A percentile compares a stretch with the other conserved stretches of the same genome.
phyloP scores from a whole-genome alignment of 2,113 vertebrate genomes.

The Pavo muticus region DNA sequence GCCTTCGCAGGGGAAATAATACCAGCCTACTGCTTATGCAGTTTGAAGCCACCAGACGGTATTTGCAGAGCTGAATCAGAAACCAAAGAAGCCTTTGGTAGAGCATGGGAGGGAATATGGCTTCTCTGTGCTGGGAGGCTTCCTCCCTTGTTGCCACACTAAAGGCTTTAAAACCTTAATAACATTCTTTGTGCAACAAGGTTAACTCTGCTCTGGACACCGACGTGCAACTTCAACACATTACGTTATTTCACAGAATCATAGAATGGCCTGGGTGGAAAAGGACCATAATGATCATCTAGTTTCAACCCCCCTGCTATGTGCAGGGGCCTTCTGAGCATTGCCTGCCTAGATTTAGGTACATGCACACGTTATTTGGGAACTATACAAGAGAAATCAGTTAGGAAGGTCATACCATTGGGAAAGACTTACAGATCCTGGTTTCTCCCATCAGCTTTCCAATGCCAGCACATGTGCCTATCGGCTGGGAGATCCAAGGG shows the following conservation, averaged over 20 bases:
- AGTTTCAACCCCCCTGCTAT: too few relatives aligned
- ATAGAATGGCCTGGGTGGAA: too few relatives aligned
- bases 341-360: neutral
- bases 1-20: neutral
- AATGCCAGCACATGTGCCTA: fast-evolving
- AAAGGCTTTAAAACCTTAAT: neutral
- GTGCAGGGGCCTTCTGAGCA: neutral
- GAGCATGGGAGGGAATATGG: neutral
- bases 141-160: neutral
- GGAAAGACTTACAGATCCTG: neutral
- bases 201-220: neutral
- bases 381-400: neutral
- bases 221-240: fast-evolving
- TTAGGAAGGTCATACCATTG: neutral
- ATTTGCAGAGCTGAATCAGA: constrained; percentile 5
- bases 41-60: neutral
- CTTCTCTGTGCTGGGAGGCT: fast-evolving
- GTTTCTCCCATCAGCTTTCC: neutral
- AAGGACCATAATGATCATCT: too few relatives aligned
- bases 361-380: neutral
- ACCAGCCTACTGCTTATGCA: neutral
- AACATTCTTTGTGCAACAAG: neutral
- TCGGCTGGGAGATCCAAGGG: neutral
- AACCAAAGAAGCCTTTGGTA: neutral
- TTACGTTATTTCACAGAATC: neutral